Base-by-base conservation (phyloP, 2,797 vertebrate species). In the Meda fulgida region DNA sequence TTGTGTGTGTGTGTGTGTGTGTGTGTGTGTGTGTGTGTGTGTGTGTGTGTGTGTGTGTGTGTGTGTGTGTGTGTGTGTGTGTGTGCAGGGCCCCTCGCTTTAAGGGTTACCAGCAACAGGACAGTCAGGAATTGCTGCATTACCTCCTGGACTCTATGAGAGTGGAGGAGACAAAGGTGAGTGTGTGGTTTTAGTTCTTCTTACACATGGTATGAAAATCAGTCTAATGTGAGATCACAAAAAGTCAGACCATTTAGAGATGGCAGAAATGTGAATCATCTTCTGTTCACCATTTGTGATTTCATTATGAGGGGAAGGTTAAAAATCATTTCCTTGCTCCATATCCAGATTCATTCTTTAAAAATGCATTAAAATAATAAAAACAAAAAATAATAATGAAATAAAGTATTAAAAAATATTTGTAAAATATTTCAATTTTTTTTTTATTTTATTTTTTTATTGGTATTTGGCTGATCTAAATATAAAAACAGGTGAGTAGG, bases 91-190 rank as follows among this genome's bases (percentile, higher is more conserved):
- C 97, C 55, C 98, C 98, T 69, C 95, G 97, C 38, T 99, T 99
- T 94, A 99, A 99, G 90, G 97, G 97, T 48, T 99, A 98, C 92
- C 98, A 99, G 90, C 98, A 99, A 86, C 98, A 99, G 90, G 98
- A 99, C 94, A 99, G 98, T 90, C 98, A 99, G 91, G 98, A 99
- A 89, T 96, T 99, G 79, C 95, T 99, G 79, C 98, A 99, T 89
- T 99, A 97, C 91, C 91, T 99, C 82, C 91, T 99, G 91, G 97
- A 99, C 94, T 96, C 97, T 21, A 96, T 99, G 91, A 96, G 97
- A 89, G 97, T 97, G 78, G 98, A 99, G 92, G 98, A 99, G 94
- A 99, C 97, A 83, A 99, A 99, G 96, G 98, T 99, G 90, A 93
- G 93, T 38, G 66, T 43, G 48, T 51, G 51, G n/a, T 48, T 43